Evolutionary conservation across 2,888 invertebrate genomes (phyloP), one percentile per base, ranked within the genome.

Genomic region (Nebria salina): DNA sequence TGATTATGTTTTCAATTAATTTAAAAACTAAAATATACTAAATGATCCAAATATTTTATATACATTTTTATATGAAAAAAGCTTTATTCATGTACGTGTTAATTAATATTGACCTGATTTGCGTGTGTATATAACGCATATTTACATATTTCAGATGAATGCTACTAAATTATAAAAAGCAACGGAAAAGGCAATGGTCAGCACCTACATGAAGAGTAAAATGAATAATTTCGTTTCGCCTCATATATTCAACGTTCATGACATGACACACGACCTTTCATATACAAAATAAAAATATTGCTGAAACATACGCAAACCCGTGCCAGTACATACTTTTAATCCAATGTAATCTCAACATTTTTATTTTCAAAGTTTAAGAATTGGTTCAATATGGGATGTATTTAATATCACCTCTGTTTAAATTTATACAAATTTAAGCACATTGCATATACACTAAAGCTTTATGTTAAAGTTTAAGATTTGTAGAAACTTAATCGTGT

Each of bases 401-500:
- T 34, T 34, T 34, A 34, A 34, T 1, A 34, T 34, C 34, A 34
- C 5, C 34, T 34, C 34, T 34, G 5, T 34, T 34, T 34, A 34
- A 2, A 34, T 34, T 34, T 34, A 34, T 34, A 34, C 34, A 34
- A 34, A 34, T 34, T 34, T 5, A 34, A 0, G 34, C 34, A 2
- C 34, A 34, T 5, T 34, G 34, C 34, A 34, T 34, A 5, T 34
- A 34, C 34, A 34, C 2, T 34, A 34, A 34, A 34, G 34, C 34
- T 34, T 5, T 34, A 34, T 34, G 34, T 34, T 34, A 1, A 34
- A 34, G 34, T 34, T 70, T 8, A 70, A 70, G 70, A 15, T 70
- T 34, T 70, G 25, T 15, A 20, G 68, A 68, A 68, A 68, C 68
- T 68, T n/a, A 68, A 68, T 68, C 15, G 20, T 54, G 54, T 11